Percentiles rank a stretch among this genome's conserved stretches.
Conservation (phyloP, 2,113 vertebrate species). For the Colossoma macropomum region DNA sequence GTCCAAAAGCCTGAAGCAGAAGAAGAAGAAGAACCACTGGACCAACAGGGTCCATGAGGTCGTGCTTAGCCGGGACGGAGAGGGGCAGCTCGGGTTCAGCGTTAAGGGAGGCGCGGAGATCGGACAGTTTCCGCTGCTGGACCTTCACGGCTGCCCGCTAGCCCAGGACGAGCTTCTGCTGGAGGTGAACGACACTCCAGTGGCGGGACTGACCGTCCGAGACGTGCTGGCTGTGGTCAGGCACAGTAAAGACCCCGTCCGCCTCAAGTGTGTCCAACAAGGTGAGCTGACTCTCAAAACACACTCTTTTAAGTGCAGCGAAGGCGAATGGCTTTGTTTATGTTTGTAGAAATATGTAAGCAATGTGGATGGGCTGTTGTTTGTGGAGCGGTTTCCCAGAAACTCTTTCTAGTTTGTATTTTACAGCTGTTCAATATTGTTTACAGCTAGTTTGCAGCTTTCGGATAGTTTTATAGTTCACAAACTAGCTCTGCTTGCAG, state of each 20-base stretch:
- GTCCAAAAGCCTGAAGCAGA: conserved; percentile 70
- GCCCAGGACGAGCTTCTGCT: conserved; percentile 88
- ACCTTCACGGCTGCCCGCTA: conserved; percentile 84
- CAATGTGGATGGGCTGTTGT: too few relatives aligned
- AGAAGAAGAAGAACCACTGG: conserved; percentile 97
- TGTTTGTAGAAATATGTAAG: too few relatives aligned
- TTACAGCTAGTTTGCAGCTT: too few relatives aligned
- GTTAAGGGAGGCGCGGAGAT: conserved; percentile 93
- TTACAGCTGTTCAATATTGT: too few relatives aligned
- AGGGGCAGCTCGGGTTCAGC: conserved; percentile 88
- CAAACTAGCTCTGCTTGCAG: too few relatives aligned
- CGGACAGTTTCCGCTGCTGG: conserved; percentile 91
- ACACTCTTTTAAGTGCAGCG: too few relatives aligned
- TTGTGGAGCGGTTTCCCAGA: too few relatives aligned
- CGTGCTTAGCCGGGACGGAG: conserved; percentile 84
- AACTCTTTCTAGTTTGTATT: too few relatives aligned
- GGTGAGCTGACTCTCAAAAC: conserved; percentile 74
- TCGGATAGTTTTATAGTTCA: too few relatives aligned
- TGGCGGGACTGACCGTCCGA: conserved; percentile 93
- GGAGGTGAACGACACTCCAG: conserved; percentile 97
- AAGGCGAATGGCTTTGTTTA: too few relatives aligned
- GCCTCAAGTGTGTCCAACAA: conserved; percentile 96
- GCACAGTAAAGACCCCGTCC: conserved; percentile 94
- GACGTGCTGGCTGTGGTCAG: conserved; percentile 94
- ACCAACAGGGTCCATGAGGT: conserved; percentile 95